Base-by-base conservation (phyloP, 2,888 invertebrate species). In the Dolichopus griseipennis region DNA sequence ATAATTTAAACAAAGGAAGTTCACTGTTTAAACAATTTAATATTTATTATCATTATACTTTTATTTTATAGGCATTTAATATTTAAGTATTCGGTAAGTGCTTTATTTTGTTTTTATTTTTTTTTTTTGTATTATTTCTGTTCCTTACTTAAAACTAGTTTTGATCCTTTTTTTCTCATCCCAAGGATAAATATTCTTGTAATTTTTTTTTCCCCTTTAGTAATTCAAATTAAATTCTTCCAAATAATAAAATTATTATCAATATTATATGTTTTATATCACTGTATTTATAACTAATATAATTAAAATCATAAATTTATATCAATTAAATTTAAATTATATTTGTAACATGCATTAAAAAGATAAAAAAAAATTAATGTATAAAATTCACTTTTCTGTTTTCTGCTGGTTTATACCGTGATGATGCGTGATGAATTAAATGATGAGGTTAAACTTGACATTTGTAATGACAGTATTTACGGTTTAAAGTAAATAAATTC, bases 1-100 rank as follows among this genome's bases (percentile, higher is more conserved):
- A 52, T 52, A 52, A 52, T 52, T 41, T 52, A 52, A 52, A 52
- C 52, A 52, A 52, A 52, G 52, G 52, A 52, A 52, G 52, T 52
- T 15, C 52, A 52, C 15, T 52, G 41, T 41, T 12, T 15, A 41
- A 52, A 12, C 52, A 52, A 52, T 52, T 41, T 9, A 12, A n/a
- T 52, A 4, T 52, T 52, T 52, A 18, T 52, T 52, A 18, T 52
- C 6, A 52, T 52, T 52, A 2, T 2, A 15, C 18, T 52, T n/a
- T 52, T 7, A 4, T 52, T 52, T 18, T 2, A n/a, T n/a, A 52
- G 15, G 52, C 8, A 52, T 18, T 52, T 52, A 52, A 18, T 52
- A 15, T n/a, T 52, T 12, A 52, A 52, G 18, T 52, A 52, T 52
- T 18, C 18, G 9, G 2, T 12, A 37, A 37, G 2, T 37, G 8